Percentiles rank a stretch among this genome's conserved stretches.
These are phyloP conservation scores for Aphidius colemani DNA, from an alignment of 2,888 invertebrate species.

Conservation along the genomic window DNA sequence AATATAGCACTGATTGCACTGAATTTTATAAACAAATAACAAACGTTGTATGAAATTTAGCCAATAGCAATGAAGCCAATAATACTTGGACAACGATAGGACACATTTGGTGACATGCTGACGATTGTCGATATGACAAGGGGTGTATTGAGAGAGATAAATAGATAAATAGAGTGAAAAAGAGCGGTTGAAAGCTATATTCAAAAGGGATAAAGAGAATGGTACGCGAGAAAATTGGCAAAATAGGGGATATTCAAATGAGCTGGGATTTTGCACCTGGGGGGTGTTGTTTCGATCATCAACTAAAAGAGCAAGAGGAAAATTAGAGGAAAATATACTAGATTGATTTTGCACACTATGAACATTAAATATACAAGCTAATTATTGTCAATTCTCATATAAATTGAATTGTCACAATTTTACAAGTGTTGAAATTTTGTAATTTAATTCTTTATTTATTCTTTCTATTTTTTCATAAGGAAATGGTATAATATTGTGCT, in stretches of 20 bases:
- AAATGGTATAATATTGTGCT: too few species aligned
- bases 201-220: conserved; percentile 31
- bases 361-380: conserved; percentile 59
- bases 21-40: conserved; percentile 40
- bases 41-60: conserved; percentile 14
- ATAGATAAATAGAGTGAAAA: conserved; percentile 24
- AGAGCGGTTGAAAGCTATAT: conserved; percentile 9
- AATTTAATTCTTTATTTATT: conserved; percentile 1
- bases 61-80: conserved; percentile 36
- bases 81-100: conserved; percentile 37
- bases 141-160: conserved; percentile 23
- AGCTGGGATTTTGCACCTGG: neutral
- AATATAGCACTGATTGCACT: conserved; percentile 50
- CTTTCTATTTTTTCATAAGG: neutral
- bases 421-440: too few species aligned
- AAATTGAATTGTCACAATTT: conserved; percentile 34
- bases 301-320: too few species aligned
- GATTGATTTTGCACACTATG: conserved; percentile 33
- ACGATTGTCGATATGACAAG: conserved; percentile 27
- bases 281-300: conserved; percentile 12
- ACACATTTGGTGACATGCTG: conserved; percentile 38
- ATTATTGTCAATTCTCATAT: conserved; percentile 59
- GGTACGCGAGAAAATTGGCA: conserved; percentile 16
- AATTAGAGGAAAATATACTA: conserved; percentile 21
- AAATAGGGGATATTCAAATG: too few species aligned